These are phyloP conservation scores for Noturus placidus DNA, from an alignment of 2,113 vertebrate genomes.

Conservation along the genomic window DNA sequence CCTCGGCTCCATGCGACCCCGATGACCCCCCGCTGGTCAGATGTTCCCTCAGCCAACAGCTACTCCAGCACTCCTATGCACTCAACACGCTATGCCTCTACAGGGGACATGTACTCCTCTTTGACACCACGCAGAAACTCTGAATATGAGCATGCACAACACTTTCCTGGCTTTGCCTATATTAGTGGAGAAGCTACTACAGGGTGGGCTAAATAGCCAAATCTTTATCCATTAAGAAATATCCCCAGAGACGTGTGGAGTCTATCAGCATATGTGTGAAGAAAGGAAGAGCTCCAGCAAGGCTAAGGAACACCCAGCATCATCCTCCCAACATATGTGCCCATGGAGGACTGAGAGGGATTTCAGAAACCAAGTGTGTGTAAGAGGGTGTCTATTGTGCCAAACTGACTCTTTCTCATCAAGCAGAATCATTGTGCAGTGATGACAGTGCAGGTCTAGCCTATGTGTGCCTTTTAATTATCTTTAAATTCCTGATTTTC, in stretches of 20 bases:
- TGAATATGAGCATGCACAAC: conserved; percentile 97
- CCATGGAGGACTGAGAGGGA: conserved; percentile 2
- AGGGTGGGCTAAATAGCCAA: conserved; percentile 89
- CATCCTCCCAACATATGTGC: conserved; percentile 1
- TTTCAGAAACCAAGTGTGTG: conserved; percentile 6
- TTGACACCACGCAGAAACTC: conserved; percentile 90
- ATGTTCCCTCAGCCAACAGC: conserved; percentile 86
- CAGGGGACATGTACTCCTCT: conserved; percentile 91
- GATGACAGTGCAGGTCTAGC: conserved; percentile 20
- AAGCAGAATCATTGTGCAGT: conserved; percentile 31
- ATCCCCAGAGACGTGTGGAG: not conserved
- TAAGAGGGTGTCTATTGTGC: conserved; percentile 11
- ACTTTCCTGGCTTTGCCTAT: conserved; percentile 98
- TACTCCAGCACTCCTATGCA: conserved; percentile 92
- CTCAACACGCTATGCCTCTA: conserved; percentile 85
- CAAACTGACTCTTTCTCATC: conserved; percentile 12
- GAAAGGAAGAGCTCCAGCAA: conserved; percentile 36
- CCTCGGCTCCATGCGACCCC: conserved; percentile 89
- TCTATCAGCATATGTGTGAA: conserved; percentile 25
- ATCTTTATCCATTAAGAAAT: not conserved
- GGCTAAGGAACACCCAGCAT: not conserved
- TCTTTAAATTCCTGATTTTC: not conserved
- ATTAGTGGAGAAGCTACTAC: conserved; percentile 97
- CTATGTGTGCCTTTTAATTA: conserved; percentile 43
- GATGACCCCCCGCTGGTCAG: conserved; percentile 92